Conservation (phyloP, 1,140 invertebrate species). For the Steinernema feltiae region DNA sequence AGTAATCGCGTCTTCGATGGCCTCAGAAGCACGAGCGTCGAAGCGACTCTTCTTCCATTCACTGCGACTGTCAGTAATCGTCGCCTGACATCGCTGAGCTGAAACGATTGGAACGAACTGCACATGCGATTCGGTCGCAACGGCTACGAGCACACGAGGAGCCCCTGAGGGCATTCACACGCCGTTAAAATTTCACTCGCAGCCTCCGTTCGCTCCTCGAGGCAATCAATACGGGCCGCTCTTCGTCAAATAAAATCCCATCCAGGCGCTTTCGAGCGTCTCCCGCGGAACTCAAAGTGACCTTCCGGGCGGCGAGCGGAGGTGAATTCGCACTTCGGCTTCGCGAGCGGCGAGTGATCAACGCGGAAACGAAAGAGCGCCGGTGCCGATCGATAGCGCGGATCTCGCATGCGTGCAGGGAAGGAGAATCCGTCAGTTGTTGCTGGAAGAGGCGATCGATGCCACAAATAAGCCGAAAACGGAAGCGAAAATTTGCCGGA, state of each 20-base stretch:
- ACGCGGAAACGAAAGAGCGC: background rate
- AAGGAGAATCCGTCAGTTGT: background rate
- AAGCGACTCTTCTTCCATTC: background rate
- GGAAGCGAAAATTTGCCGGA: background rate
- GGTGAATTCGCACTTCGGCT: background rate
- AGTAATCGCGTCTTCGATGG: background rate
- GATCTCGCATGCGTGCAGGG: background rate
- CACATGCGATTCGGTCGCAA: background rate
- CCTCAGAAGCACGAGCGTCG: background rate
- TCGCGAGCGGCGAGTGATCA: background rate
- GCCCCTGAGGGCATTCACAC: background rate
- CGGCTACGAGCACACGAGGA: background rate
- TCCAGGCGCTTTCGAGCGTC: background rate
- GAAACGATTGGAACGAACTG: background rate
- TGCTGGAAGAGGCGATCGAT: background rate
- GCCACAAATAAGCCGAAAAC: background rate
- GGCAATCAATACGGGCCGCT: slow-evolving; percentile 8
- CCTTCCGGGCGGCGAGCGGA: background rate
- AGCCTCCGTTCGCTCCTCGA: slow-evolving; percentile 6
- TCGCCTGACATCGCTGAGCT: background rate
- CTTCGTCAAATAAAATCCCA: slow-evolving; percentile 12
- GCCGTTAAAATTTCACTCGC: background rate
- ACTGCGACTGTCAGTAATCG: background rate
- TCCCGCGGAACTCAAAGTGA: background rate
- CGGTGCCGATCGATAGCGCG: background rate